Evolutionary conservation across 1,140 invertebrate species (phyloP).

Genomic region (Laupala kohalensis): DNA sequence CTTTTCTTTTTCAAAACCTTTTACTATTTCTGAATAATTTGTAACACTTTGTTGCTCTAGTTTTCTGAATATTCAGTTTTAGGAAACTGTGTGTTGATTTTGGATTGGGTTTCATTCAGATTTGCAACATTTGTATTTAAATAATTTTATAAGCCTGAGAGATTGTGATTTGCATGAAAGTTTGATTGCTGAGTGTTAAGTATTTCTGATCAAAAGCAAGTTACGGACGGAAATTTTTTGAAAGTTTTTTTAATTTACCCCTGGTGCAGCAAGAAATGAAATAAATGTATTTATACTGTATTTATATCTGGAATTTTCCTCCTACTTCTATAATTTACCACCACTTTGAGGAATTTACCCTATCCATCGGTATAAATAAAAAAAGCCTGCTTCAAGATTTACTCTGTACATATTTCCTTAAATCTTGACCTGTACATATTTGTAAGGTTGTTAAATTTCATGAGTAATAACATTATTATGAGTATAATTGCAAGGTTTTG

Average conservation of each 20-base stretch:
- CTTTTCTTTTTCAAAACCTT: no score
- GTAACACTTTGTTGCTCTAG: no score
- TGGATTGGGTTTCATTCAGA: neutral
- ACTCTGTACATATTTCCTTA: neutral
- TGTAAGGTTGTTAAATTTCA: neutral
- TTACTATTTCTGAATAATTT: no score
- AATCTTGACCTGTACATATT: neutral
- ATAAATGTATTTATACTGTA: conserved; percentile 2
- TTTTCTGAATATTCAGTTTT: neutral
- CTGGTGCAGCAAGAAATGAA: neutral
- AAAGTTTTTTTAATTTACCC: conserved; percentile 6
- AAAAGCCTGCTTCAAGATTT: neutral
- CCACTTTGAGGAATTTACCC: neutral
- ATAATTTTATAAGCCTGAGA: neutral
- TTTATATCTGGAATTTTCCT: neutral
- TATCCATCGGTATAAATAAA: conserved; percentile 5
- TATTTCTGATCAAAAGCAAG: neutral
- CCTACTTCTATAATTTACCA: neutral
- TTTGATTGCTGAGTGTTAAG: neutral
- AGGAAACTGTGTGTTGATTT: neutral
- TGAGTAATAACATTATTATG: neutral
- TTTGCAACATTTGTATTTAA: neutral
- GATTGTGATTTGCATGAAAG: neutral
- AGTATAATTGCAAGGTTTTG: no score
- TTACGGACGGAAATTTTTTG: neutral